Percentiles rank a stretch among this genome's conserved stretches.
Conservation (phyloP, 2,797 vertebrate genomes). For the Sebastes diaconus region DNA sequence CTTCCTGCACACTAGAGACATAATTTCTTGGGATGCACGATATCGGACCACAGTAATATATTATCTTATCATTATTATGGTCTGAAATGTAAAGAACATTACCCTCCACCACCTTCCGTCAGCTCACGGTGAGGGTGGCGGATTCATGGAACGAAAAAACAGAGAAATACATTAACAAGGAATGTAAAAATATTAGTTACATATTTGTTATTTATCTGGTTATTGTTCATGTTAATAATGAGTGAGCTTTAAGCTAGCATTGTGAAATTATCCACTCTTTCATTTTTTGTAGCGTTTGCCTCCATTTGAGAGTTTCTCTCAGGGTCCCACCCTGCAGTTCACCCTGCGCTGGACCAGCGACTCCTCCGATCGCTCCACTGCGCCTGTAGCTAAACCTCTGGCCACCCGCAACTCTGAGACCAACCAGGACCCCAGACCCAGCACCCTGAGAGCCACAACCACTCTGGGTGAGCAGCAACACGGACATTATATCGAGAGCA, state of each 20-base stretch:
- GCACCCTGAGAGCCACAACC: conserved; percentile 85
- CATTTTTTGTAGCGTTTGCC: conserved; percentile 85
- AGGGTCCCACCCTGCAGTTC: conserved; percentile 98
- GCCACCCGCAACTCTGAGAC: conserved; percentile 95
- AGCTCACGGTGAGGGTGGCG: too few species aligned
- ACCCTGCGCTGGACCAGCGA: conserved; percentile 95
- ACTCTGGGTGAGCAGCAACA: conserved; percentile 82
- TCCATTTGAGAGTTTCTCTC: conserved; percentile 98
- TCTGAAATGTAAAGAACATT: neutral
- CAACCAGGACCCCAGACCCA: conserved; percentile 88
- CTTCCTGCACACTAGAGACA: neutral
- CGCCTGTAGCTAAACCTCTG: conserved; percentile 94
- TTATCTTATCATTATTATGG: neutral
- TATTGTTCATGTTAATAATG: neutral
- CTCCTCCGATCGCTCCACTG: conserved; percentile 88
- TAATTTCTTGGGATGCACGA: too few species aligned
- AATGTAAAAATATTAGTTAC: neutral
- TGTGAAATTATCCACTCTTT: neutral
- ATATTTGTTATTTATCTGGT: neutral
- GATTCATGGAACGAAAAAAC: neutral
- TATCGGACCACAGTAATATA: too few species aligned
- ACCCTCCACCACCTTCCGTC: too few species aligned
- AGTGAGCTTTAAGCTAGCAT: too few species aligned
- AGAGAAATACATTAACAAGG: neutral
- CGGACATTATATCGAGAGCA: too few species aligned